Base-by-base conservation (phyloP, 1,140 invertebrate genomes). In the Drosophila sturtevanti region DNA sequence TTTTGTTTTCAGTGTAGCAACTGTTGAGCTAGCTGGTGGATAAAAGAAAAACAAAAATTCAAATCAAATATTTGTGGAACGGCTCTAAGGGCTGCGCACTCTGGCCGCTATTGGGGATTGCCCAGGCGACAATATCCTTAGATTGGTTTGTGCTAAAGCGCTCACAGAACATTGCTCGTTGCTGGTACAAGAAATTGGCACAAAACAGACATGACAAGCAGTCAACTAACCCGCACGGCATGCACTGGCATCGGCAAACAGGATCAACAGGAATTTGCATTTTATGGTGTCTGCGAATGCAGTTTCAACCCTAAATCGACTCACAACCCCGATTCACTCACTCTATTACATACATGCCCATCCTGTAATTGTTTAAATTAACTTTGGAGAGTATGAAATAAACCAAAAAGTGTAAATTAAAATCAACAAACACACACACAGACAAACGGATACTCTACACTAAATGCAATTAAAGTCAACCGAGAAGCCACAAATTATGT, bases 231-330 rank as follows among this genome's bases (percentile, higher is more conserved):
- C 67, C 41, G 67, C 69, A 41, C 63, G 54, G 82, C 70, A 90
- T 90, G 86, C 81, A 71, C 44, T 77, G 74, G 79, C 87, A 90
- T 78, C 69, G 79, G 77, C 77, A 77, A 90, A 90, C 82, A 82
- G 87, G 87, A 90, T 90, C 86, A 90, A 75, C 81, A 86, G 79
- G 81, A 90, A 90, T 90, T 90, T 90, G 86, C 86, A 90, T 90
- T 86, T 87, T 86, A 89, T 89, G 73, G 85, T 70, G 84, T 89
- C 80, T 89, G 76, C 67, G 69, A 84, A 84, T 89, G 85, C 82
- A 76, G 59, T 74, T 31, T 51, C 1, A 68, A 44, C 62, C 63
- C 41, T 11, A 48, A 7, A 21, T 9, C 16, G 14, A 18, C 1
- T 12, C 34, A 3, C 34, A 7, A 1, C 14, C 41, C 16, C 58